phyloP scores from a whole-genome alignment of 1,140 invertebrate genomes.

The Dendroctonus valens region DNA sequence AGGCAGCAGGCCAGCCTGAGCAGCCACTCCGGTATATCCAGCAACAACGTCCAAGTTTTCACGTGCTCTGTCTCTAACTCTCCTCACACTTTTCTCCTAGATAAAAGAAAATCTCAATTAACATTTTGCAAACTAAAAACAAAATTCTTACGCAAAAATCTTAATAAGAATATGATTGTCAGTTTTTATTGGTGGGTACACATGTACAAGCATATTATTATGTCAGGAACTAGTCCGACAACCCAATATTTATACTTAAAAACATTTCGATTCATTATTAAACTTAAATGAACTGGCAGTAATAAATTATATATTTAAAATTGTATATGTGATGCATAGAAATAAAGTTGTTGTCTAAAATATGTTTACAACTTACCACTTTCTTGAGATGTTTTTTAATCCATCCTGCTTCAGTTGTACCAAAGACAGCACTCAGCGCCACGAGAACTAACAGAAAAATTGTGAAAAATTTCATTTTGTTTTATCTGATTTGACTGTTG shows the following conservation, averaged over 20 bases:
- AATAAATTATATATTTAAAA: no score
- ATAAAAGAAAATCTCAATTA: background rate
- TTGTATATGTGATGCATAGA: no score
- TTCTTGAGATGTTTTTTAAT: conserved; percentile 24
- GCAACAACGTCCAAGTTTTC: conserved; percentile 36
- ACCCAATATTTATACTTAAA: no score
- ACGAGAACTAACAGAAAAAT: conserved; percentile 17
- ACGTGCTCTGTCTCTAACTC: conserved; percentile 37
- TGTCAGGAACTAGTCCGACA: no score
- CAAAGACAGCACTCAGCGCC: conserved; percentile 10
- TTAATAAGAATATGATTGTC: background rate
- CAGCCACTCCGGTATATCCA: conserved; percentile 36
- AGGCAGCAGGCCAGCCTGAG: conserved; percentile 10
- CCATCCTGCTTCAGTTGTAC: conserved; percentile 25
- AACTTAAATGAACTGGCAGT: no score
- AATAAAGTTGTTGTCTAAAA: no score
- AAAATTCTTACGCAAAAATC: background rate
- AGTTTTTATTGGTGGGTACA: no score
- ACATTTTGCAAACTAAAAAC: background rate
- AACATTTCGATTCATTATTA: no score
- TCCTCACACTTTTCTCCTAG: conserved; percentile 39
- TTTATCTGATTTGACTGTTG: no score
- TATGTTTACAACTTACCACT: conserved; percentile 15
- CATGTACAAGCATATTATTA: no score
- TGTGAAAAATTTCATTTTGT: conserved; percentile 22